A percentile compares a stretch with the other conserved stretches of the same genome.
Evolutionary conservation across 2,797 vertebrate species (phyloP).

Genomic region (Characodon lateralis): DNA sequence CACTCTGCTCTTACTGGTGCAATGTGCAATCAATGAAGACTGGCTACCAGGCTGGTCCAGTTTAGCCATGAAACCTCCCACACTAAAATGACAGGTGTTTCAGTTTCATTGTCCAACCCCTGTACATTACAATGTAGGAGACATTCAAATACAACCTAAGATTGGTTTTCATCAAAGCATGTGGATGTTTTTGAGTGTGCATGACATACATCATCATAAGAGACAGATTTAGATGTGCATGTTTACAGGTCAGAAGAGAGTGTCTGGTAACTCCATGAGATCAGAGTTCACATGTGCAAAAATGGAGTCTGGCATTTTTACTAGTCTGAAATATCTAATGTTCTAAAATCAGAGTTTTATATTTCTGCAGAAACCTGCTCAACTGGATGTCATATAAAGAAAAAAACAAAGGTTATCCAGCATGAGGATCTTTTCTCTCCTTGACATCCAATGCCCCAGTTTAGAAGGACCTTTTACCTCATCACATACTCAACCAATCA

Average conservation of each 20-base stretch:
- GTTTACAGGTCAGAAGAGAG: background rate
- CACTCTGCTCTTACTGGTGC: no score
- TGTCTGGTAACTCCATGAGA: background rate
- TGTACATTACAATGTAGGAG: background rate
- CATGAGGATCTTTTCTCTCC: slow-evolving; percentile 10
- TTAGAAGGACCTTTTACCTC: slow-evolving; percentile 49
- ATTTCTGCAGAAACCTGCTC: background rate
- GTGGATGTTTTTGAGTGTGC: background rate
- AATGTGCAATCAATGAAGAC: no score
- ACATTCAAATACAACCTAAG: background rate
- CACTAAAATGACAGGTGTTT: no score
- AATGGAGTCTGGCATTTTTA: background rate
- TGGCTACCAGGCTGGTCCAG: no score
- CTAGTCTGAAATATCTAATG: background rate
- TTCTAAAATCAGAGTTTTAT: background rate
- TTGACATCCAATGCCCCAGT: slow-evolving; percentile 16
- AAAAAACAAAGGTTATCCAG: background rate
- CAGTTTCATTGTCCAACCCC: no score
- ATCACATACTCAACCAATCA: slow-evolving; percentile 48
- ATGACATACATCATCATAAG: background rate
- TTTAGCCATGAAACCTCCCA: no score
- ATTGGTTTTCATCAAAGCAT: background rate
- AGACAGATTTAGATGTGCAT: background rate
- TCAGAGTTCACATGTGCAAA: background rate
- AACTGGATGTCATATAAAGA: background rate